Evolutionary conservation across 2,113 vertebrate species (phyloP).

Genomic region (Piliocolobus tephrosceles): DNA sequence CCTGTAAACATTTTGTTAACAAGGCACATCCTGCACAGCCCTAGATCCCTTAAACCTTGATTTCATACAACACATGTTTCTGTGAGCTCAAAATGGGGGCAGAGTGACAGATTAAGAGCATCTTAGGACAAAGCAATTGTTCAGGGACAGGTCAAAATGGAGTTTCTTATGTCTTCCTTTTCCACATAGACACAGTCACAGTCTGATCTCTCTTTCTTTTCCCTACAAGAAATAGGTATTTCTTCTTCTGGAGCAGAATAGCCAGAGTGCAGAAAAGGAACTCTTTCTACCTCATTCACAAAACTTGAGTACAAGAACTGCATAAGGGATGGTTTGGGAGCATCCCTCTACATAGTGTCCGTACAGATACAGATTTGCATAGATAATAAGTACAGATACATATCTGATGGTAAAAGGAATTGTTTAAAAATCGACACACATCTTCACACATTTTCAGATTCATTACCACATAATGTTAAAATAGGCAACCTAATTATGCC

Average conservation of each 20-base stretch:
- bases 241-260: neutral
- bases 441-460: neutral
- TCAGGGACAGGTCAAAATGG: no score
- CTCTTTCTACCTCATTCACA: neutral
- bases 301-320: neutral
- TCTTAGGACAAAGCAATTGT: no score
- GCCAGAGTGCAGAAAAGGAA: neutral
- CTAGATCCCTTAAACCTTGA: no score
- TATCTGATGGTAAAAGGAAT: neutral
- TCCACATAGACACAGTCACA: no score
- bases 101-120: no score
- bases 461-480: neutral
- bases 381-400: neutral
- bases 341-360: neutral
- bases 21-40: no score
- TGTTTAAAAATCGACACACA: neutral
- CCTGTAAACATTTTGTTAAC: no score
- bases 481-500: neutral
- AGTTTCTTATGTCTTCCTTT: no score
- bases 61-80: no score
- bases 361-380: neutral
- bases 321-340: neutral
- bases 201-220: no score
- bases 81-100: no score
- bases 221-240: neutral